phyloP scores from a whole-genome alignment of 2,113 vertebrate genomes.

The Ceyx melanurus region DNA sequence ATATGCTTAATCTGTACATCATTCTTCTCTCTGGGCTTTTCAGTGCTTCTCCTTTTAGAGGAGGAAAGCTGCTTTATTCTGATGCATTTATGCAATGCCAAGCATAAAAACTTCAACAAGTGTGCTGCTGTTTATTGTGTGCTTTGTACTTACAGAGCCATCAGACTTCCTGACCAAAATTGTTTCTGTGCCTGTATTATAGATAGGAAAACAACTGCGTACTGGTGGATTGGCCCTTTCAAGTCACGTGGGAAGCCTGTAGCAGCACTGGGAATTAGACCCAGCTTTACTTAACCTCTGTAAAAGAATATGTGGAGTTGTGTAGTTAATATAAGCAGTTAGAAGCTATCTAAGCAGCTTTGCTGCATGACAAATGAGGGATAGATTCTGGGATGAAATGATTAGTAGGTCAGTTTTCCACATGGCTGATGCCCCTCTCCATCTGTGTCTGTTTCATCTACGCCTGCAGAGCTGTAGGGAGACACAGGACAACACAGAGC shows the following conservation, averaged over 20 bases:
- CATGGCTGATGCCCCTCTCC: background rate
- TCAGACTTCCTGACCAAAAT: background rate
- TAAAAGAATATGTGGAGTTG: background rate
- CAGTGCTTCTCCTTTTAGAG: background rate
- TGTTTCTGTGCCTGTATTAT: background rate
- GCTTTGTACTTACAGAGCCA: background rate
- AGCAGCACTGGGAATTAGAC: background rate
- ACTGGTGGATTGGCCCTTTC: background rate
- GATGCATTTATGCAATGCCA: background rate
- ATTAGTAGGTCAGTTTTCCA: conserved; percentile 57
- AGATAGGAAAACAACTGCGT: background rate
- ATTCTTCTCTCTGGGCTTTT: conserved; percentile 26
- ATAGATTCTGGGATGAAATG: conserved; percentile 7
- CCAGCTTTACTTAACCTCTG: background rate
- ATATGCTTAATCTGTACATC: conserved; percentile 37
- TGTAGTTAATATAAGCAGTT: background rate
- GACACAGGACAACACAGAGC: background rate
- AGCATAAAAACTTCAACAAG: background rate
- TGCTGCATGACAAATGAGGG: conserved; percentile 7
- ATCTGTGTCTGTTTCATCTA: conserved; percentile 7
- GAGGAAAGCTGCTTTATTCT: conserved; percentile 37
- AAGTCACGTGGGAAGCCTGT: background rate
- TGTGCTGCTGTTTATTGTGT: background rate
- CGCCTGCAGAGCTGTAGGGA: conserved; percentile 10
- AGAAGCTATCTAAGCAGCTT: conserved; percentile 34